Evolutionary conservation across 1,140 invertebrate species (phyloP).

Genomic region (Odontomachus brunneus): DNA sequence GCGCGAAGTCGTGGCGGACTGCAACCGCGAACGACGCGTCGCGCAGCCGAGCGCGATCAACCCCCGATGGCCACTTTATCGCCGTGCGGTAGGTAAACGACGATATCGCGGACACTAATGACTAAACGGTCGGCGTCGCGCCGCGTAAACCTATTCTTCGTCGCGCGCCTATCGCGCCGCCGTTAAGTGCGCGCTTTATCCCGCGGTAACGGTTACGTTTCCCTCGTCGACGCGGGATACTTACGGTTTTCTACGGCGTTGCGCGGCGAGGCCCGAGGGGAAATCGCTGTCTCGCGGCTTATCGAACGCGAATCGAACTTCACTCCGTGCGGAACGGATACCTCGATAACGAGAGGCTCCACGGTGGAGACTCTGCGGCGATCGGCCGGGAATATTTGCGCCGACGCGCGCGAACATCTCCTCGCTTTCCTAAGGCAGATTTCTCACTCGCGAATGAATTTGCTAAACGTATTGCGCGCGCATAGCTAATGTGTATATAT

Average conservation of each 20-base stretch:
- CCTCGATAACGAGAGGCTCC: neutral
- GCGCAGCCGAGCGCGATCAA: neutral
- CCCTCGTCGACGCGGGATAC: constrained; percentile 7
- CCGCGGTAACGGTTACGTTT: constrained; percentile 34
- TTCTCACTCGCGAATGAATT: no score
- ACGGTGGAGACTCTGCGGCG: no score
- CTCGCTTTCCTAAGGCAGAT: no score
- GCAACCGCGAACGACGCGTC: neutral
- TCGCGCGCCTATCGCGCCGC: constrained; percentile 16
- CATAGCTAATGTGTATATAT: no score
- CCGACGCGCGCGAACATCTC: no score
- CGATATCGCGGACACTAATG: constrained; percentile 59
- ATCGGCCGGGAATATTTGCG: no score
- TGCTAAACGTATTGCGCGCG: no score
- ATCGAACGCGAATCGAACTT: neutral
- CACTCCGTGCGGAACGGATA: neutral
- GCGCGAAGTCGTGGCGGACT: constrained; percentile 29
- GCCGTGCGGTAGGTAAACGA: constrained; percentile 49
- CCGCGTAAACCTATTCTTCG: constrained; percentile 57
- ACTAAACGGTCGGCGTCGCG: constrained; percentile 34
- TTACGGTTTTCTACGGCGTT: constrained; percentile 4
- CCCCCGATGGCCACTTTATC: constrained; percentile 26
- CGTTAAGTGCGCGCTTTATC: constrained; percentile 42
- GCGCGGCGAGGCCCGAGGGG: neutral
- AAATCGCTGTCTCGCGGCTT: neutral